Evolutionary conservation across 2,888 invertebrate species (phyloP), one percentile per base, ranked within the genome.

Genomic region (Pseudococcus viburni): DNA sequence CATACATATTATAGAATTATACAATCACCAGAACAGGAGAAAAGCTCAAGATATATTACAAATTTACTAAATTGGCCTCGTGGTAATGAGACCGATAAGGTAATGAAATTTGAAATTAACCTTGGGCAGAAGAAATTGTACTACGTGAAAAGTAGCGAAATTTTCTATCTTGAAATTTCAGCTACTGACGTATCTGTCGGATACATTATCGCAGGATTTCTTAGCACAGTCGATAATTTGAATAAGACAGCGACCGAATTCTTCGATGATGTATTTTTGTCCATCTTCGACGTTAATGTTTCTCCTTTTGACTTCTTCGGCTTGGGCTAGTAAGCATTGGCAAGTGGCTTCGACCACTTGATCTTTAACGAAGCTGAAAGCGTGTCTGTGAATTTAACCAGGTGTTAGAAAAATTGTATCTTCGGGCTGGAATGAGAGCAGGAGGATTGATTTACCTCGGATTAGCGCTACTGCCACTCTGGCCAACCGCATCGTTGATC

Each of bases 281-380:
- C 95, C 92, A 91, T 94, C 91, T 91, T 93, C 94, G 73, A 94
- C 94, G 48, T 94, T 93, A 89, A 93, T 92, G 91, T 94, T 93
- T 86, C 93, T 93, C 84, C 93, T 93, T 90, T 95, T 96, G 83
- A 95, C 94, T 91, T 96, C 96, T 90, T 95, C 96, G 6, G 97
- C 97, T 91, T 98, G 96, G n/a, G 99, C 98, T 91, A 99, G 93
- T 91, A 99, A 93, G 92, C 99, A 99, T 91, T 97, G 96, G 91
- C 97, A 96, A 15, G 98, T 98, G 86, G 99, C 99, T 92, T 98
- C 98, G 19, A 99, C 96, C 68, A 99, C 98, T 91, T 98, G 98
- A 86, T 95, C 94, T 0, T 98, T 98, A 92, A 99, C 95, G 92
- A 97, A 97, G 91, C 96, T 96, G 92, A 97, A 97, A 15, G 98